These are phyloP conservation scores for Artemia franciscana DNA, from an alignment of 1,140 invertebrate species.

Conservation along the genomic window DNA sequence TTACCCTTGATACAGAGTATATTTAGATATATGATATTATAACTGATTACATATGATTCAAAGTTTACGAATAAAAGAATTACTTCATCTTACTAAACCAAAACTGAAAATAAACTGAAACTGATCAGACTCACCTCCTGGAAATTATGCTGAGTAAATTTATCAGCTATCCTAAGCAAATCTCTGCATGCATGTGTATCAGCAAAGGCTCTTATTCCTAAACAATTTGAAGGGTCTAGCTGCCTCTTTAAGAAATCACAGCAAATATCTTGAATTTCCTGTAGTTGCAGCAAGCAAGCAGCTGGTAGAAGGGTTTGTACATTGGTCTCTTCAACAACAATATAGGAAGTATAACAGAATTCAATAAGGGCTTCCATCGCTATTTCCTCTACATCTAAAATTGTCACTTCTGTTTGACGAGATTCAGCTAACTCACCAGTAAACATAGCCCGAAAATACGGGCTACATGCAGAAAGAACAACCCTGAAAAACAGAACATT, in stretches of 20 bases:
- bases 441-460: slow-evolving; percentile 89
- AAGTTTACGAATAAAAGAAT: too few species aligned
- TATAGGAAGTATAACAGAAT: slow-evolving; percentile 97
- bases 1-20: too few species aligned
- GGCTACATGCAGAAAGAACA: slow-evolving; percentile 74
- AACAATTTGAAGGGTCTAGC: slow-evolving; percentile 87
- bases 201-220: slow-evolving; percentile 94
- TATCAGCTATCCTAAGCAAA: slow-evolving; percentile 78
- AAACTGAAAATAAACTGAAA: too few species aligned
- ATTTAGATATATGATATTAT: too few species aligned
- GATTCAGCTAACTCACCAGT: slow-evolving; percentile 92
- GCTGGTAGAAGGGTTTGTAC: slow-evolving; percentile 89
- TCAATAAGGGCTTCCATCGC: slow-evolving; percentile 94
- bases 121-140: slow-evolving; percentile 61
- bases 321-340: slow-evolving; percentile 90
- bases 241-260: slow-evolving; percentile 95
- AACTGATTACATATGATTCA: too few species aligned
- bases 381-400: slow-evolving; percentile 87
- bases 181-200: slow-evolving; percentile 94
- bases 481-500: slow-evolving; percentile 26
- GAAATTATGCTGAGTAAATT: slow-evolving; percentile 95
- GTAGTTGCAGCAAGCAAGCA: slow-evolving; percentile 78
- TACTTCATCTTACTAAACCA: too few species aligned
- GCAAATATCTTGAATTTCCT: slow-evolving; percentile 82
- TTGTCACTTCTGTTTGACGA: slow-evolving; percentile 90